Base-by-base conservation (phyloP, 2,113 vertebrate genomes). In the Mesocricetus auratus region DNA sequence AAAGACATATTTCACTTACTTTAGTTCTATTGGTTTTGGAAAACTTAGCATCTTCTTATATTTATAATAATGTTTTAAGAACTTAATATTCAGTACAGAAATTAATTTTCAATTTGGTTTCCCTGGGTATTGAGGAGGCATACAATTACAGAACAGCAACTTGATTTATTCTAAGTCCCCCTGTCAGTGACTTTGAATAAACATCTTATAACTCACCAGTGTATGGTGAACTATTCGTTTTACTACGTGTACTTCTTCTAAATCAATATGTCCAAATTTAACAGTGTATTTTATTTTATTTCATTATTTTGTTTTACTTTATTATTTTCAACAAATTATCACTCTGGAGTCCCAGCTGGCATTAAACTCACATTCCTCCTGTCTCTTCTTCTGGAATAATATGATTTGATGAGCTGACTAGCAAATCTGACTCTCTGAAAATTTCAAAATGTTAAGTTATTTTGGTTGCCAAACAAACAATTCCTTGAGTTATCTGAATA, bases 401-500 rank as follows among this genome's bases (percentile, higher is more conserved):
- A 19, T 3, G 19, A 29, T 64, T 60, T 62, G 12, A 68, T 10
- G 29, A 50, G 0, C 66, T 33, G 3, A 50, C 10, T 13, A 24
- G 3, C 31, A 47, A 64, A 22, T 0, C 26, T 21, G 3, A 5
- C 5, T 50, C 3, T 86, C 5, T 15, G 45, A 26, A 53, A 53
- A 36, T 16, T 87, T 50, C 33, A 69, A 68, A 22, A 0, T 24
- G 3, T 7, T 87, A 86, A 66, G 45, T 47, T 68, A 47, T 47
- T 47, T 47, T 69, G 11, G 94, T 93, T 26, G 31, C 0, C 73
- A 91, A 92, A 85, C 5, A 60, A 53, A 74, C 17, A 39, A 36
- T 93, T 13, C 2, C 95, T 96, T 96, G 90, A 3, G 74, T 4
- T 24, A 88, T 97, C 26, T 97, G 22, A 97, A 86, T 3, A 95